Evolutionary conservation across 2,797 vertebrate species (phyloP).

Genomic region (Silurus lanzhouensis): DNA sequence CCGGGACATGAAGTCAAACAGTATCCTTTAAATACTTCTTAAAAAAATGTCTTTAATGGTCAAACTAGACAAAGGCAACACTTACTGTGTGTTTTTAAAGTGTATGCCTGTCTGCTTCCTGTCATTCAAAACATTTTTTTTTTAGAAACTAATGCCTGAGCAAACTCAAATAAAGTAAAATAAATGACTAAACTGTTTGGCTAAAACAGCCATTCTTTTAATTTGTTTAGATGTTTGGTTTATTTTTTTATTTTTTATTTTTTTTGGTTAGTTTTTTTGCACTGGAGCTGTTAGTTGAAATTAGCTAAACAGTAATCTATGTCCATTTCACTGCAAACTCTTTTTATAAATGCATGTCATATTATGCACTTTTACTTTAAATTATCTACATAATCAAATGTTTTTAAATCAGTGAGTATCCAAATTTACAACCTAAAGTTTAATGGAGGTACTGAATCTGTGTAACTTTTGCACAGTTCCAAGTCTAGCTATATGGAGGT

Average conservation of each 20-base stretch:
- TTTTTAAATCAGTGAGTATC: no score
- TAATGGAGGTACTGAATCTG: background rate
- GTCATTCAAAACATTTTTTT: background rate
- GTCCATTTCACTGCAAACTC: background rate
- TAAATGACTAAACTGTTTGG: background rate
- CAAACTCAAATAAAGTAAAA: background rate
- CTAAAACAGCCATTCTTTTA: no score
- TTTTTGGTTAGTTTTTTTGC: no score
- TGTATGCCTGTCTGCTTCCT: background rate
- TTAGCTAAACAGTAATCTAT: background rate
- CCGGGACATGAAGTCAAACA: conserved; percentile 99
- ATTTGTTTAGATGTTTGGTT: background rate
- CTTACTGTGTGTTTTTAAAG: background rate
- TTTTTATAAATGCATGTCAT: background rate
- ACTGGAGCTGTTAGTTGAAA: background rate
- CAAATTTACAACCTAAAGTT: background rate
- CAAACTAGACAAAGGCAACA: background rate
- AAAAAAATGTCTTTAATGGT: background rate
- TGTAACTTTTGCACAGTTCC: background rate
- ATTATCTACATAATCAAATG: no score
- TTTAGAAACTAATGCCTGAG: background rate
- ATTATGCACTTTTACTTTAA: no score
- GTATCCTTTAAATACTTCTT: conserved; percentile 83
- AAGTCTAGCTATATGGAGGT: no score
- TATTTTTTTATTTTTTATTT: no score